Evolutionary conservation across 2,888 invertebrate species (phyloP).

Genomic region (Pardosa pseudoannulata): DNA sequence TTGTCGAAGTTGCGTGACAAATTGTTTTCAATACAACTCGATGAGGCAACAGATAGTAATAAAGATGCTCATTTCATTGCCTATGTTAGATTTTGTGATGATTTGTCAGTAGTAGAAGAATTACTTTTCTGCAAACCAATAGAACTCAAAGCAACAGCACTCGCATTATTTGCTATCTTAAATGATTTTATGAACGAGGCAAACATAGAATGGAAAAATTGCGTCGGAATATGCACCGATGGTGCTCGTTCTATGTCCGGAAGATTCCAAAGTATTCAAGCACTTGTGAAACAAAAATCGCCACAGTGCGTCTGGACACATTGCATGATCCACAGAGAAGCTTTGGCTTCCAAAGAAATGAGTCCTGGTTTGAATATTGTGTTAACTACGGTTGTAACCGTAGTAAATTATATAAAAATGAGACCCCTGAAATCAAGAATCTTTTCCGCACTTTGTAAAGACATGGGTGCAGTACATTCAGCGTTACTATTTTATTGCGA

Average conservation of each 20-base stretch:
- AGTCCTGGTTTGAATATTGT: too few species aligned
- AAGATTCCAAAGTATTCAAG: too few species aligned
- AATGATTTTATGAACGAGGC: constrained; percentile 41
- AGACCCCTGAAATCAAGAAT: too few species aligned
- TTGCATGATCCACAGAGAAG: too few species aligned
- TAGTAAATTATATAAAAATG: too few species aligned
- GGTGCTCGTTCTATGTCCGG: constrained; percentile 50
- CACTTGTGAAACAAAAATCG: too few species aligned
- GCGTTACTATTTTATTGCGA: too few species aligned
- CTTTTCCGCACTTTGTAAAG: too few species aligned
- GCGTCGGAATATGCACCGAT: constrained; percentile 59
- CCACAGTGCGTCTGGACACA: too few species aligned
- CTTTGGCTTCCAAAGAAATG: too few species aligned
- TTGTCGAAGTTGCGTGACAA: constrained; percentile 1
- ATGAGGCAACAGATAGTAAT: constrained; percentile 36
- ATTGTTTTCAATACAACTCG: constrained; percentile 20
- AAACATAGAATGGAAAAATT: constrained; percentile 55
- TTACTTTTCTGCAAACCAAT: constrained; percentile 36
- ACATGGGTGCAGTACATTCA: too few species aligned
- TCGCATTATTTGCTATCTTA: constrained; percentile 30
- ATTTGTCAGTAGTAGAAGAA: constrained; percentile 28
- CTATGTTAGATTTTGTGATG: constrained; percentile 34
- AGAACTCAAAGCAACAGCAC: constrained; percentile 36
- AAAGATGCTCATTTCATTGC: constrained; percentile 35
- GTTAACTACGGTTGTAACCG: too few species aligned